A percentile compares a stretch with the other conserved stretches of the same genome.
phyloP scores from a whole-genome alignment of 2,888 invertebrate species.

The Agapostemon virescens region DNA sequence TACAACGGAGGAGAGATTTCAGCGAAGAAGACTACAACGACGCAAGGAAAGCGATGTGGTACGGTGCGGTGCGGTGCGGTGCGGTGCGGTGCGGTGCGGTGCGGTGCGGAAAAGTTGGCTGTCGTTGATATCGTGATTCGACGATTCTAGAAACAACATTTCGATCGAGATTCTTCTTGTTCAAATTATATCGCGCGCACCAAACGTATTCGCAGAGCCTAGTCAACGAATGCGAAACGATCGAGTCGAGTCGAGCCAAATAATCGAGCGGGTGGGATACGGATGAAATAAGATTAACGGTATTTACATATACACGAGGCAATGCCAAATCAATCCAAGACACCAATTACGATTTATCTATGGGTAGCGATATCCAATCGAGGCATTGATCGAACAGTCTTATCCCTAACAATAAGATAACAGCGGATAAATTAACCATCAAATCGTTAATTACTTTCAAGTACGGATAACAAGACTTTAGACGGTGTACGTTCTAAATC shows the following conservation, averaged over 20 bases:
- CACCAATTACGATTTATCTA: conserved; percentile 68
- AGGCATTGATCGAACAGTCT: conserved; percentile 59
- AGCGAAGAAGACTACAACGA: conserved; percentile 4
- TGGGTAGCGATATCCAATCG: conserved; percentile 55
- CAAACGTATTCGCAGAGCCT: not conserved
- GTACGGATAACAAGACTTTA: conserved; percentile 42
- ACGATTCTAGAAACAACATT: too few relatives aligned
- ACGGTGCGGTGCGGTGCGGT: too few relatives aligned
- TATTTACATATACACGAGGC: conserved; percentile 58
- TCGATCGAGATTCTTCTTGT: not conserved
- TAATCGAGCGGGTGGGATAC: not conserved
- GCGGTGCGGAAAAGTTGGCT: too few relatives aligned
- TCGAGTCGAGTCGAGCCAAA: not conserved
- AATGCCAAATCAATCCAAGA: conserved; percentile 55
- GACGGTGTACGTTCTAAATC: conserved; percentile 37
- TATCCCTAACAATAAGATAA: conserved; percentile 59
- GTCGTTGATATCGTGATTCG: too few relatives aligned
- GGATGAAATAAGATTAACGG: not conserved
- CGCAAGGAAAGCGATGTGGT: not conserved
- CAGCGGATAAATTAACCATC: conserved; percentile 60
- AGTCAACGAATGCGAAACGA: not conserved
- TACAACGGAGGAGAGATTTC: conserved; percentile 56
- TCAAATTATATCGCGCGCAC: not conserved
- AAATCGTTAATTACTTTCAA: conserved; percentile 63
- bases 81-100: too few relatives aligned